Evolutionary conservation across 1,140 invertebrate species (phyloP).

Genomic region (Tyrophagus putrescentiae): DNA sequence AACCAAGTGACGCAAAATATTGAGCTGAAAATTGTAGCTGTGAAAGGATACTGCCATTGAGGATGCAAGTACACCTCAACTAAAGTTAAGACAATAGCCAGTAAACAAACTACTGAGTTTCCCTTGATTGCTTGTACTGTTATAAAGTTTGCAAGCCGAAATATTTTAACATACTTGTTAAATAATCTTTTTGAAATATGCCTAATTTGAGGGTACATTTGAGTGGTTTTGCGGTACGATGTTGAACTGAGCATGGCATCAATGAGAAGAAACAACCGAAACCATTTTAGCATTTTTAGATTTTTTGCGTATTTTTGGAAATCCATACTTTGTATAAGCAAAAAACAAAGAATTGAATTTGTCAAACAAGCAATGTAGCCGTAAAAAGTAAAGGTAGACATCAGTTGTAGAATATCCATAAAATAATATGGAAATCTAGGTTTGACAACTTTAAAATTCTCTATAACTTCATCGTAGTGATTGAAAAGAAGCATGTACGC

Average conservation of each 20-base stretch:
- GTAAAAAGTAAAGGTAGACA: background rate
- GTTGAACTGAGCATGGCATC: too few relatives aligned
- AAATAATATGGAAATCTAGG: background rate
- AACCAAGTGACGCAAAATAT: background rate
- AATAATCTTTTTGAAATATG: background rate
- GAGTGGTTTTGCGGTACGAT: background rate
- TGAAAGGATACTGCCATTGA: background rate
- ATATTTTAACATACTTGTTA: background rate
- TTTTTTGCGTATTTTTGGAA: background rate
- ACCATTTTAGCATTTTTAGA: too few relatives aligned
- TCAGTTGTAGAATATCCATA: background rate
- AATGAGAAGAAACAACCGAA: too few relatives aligned
- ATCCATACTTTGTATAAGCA: background rate
- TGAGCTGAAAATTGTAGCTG: background rate
- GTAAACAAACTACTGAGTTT: background rate
- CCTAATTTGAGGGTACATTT: background rate
- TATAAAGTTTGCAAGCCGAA: background rate
- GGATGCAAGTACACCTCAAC: background rate
- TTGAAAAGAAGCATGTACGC: background rate
- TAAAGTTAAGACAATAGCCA: background rate
- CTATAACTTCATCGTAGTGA: background rate
- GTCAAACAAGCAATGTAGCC: background rate
- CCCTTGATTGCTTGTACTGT: background rate
- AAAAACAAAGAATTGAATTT: background rate
- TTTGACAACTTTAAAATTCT: background rate